phyloP scores from a whole-genome alignment of 2,113 vertebrate genomes.

The Pyxicephalus adspersus region DNA sequence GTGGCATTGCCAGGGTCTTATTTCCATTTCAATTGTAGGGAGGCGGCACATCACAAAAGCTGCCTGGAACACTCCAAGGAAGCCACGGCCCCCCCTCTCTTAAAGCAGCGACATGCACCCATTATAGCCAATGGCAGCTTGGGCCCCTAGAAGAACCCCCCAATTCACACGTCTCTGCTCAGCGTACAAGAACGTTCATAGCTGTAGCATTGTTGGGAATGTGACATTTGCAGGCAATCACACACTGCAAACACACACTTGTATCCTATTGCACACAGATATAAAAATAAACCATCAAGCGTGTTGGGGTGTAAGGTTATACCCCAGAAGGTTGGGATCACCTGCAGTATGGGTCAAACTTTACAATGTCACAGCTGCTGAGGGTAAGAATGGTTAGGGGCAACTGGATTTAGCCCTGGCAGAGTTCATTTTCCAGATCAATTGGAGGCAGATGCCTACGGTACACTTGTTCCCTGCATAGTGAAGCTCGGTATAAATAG shows the following conservation, averaged over 20 bases:
- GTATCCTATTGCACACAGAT: conserved; percentile 19
- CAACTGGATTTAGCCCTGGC: no score
- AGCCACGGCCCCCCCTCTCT: conserved; percentile 44
- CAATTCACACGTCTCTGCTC: background rate
- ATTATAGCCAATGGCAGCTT: background rate
- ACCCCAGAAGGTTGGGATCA: background rate
- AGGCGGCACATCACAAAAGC: conserved; percentile 61
- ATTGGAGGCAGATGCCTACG: no score
- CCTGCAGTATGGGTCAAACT: background rate
- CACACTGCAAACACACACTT: background rate
- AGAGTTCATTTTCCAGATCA: no score
- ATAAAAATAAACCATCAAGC: conserved; percentile 15
- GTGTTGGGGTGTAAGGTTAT: conserved; percentile 10
- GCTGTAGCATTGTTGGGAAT: conserved; percentile 12
- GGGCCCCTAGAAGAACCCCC: background rate
- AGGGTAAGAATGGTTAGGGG: background rate
- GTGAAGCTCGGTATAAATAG: no score
- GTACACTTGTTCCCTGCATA: no score
- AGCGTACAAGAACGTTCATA: background rate
- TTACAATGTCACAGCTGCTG: background rate
- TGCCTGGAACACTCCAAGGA: conserved; percentile 58
- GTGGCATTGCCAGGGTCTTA: conserved; percentile 61
- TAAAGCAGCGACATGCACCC: conserved; percentile 50
- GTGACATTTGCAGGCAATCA: conserved; percentile 1
- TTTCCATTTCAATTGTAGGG: conserved; percentile 70